Evolutionary conservation across 2,113 vertebrate species (phyloP), one percentile per base, ranked within the genome.

Genomic region (Cololabis saira): DNA sequence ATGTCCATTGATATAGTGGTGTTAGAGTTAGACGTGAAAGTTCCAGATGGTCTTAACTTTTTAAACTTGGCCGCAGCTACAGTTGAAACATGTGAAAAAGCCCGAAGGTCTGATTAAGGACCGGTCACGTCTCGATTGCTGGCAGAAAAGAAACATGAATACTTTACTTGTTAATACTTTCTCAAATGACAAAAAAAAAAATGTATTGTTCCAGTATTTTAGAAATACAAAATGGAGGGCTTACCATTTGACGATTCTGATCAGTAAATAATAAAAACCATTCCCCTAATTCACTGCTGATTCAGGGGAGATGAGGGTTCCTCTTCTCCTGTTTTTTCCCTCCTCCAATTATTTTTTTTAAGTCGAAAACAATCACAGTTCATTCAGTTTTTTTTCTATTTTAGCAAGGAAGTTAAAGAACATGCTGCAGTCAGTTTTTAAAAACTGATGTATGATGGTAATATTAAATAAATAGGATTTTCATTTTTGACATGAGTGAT

Each of bases 1-100:
- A 48, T 57, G 19, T 76, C n/a, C 48, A 76, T 74, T 80, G 53
- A 71, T 56, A 74, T 49, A 21, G 14, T 27, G 57, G 16, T 64
- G 47, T 58, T 61, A 67, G 59, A 21, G 54, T 54, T 54, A 18
- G 44, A 51, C 37, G 7, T 58, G 24, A n/a, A 43, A 70, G 27
- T 60, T 59, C 47, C 55, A 67, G 73, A 51, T 11, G 0, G 43
- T 61, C 49, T 49, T 52, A 58, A 44, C 12, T 61, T 64, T 64
- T 64, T 27, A 48, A 42, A 56, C 37, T 61, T 18, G 24, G 13
- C 67, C 44, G 40, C 10, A 5, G 59, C 42, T 47, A n/a, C 49
- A 58, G 27, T 44, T 59, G 5, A 19, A 62, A 41, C 11, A 5
- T 19, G 7, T 8, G 16, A 22, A 76, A 57, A 66, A 27, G 24